A percentile compares a stretch with the other conserved stretches of the same genome.
phyloP scores from a whole-genome alignment of 2,888 invertebrate species.

The Neria commutata region DNA sequence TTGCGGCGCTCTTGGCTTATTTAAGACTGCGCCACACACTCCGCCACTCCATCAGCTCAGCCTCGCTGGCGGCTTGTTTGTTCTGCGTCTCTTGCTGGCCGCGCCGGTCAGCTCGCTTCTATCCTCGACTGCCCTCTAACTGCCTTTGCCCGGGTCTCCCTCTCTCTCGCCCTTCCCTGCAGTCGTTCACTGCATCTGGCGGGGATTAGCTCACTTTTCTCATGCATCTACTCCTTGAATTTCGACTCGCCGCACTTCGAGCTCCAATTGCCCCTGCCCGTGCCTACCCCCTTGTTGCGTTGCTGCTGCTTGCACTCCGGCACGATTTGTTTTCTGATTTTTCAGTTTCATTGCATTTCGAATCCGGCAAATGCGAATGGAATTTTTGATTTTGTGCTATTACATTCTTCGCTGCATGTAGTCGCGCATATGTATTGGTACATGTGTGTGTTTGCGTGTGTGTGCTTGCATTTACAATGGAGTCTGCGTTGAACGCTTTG shows the following conservation, averaged over 20 bases:
- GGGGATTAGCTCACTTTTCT: conserved; percentile 1
- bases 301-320: not conserved
- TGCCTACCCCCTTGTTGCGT: not conserved
- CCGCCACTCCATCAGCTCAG: too few relatives aligned
- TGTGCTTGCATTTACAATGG: conserved; percentile 30
- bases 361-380: conserved; percentile 46
- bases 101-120: too few relatives aligned
- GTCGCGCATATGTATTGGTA: not conserved
- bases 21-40: too few relatives aligned
- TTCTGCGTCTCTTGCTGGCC: not conserved
- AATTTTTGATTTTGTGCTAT: conserved; percentile 47
- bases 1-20: too few relatives aligned
- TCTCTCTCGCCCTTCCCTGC: not conserved
- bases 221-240: not conserved
- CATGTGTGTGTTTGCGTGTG: not conserved
- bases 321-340: not conserved
- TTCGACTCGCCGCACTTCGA: not conserved
- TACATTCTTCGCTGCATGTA: not conserved
- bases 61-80: conserved; percentile 1
- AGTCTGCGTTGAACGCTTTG: conserved; percentile 30
- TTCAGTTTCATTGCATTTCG: not conserved
- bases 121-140: not conserved
- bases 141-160: not conserved
- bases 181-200: not conserved
- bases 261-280: not conserved